phyloP scores from a whole-genome alignment of 2,113 vertebrate genomes.

The Sterna hirundo region DNA sequence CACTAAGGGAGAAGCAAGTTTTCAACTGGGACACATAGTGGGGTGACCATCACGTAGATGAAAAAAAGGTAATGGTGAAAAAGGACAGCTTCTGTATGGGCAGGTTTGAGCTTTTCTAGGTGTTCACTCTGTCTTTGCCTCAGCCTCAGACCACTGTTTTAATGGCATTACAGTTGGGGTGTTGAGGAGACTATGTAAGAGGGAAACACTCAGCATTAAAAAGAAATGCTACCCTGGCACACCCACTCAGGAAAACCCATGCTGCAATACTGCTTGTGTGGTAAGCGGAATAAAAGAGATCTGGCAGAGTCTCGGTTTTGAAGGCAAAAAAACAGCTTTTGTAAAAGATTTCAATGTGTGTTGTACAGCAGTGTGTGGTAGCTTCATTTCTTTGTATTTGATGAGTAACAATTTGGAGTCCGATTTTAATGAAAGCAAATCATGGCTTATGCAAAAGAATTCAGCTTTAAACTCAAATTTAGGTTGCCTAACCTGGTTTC shows the following conservation, averaged over 20 bases:
- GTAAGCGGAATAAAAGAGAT: background rate
- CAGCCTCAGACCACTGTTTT: background rate
- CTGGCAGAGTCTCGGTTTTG: background rate
- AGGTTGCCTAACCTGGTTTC: background rate
- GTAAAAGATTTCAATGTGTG: constrained; percentile 15
- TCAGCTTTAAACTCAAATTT: background rate
- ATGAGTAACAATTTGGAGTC: background rate
- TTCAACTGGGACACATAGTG: background rate
- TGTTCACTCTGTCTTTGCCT: background rate
- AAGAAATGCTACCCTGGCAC: constrained; percentile 1
- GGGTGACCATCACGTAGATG: background rate
- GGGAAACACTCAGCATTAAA: background rate
- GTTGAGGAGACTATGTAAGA: background rate
- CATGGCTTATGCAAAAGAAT: background rate
- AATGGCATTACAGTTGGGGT: background rate
- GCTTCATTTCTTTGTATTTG: constrained; percentile 16
- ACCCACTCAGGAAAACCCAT: background rate
- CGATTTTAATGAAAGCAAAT: constrained; percentile 31
- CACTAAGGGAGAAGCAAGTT: background rate
- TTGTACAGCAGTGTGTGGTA: background rate
- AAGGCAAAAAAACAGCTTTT: background rate
- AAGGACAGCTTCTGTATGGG: background rate
- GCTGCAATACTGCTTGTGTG: constrained; percentile 11
- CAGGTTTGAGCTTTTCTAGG: background rate
- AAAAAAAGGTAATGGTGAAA: background rate